Conservation (phyloP, 2,888 invertebrate species). For the Stenodema calcarata region DNA sequence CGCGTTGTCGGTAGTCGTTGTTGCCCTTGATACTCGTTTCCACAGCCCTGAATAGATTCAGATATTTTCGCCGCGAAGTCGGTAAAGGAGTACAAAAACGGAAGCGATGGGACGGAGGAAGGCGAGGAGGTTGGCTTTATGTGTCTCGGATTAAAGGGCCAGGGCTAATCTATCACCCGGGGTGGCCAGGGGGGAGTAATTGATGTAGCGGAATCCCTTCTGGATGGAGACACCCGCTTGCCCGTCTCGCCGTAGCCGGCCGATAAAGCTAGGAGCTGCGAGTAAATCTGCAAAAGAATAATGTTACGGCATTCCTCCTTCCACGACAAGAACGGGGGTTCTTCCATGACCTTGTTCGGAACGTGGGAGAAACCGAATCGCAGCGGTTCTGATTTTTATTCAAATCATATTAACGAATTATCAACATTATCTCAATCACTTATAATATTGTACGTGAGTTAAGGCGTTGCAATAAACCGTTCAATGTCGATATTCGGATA, state of each 20-base stretch:
- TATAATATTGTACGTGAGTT: too few species aligned
- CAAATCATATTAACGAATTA: too few species aligned
- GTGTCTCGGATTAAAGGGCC: slow-evolving; percentile 36
- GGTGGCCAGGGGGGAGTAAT: slow-evolving; percentile 15
- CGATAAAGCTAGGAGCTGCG: neutral
- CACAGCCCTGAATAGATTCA: too few species aligned
- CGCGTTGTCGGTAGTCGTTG: too few species aligned
- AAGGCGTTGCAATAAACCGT: too few species aligned
- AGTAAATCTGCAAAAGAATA: slow-evolving; percentile 11
- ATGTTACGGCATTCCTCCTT: neutral
- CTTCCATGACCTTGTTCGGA: too few species aligned
- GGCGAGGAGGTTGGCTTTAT: slow-evolving; percentile 5
- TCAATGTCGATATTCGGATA: too few species aligned
- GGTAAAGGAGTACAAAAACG: neutral
- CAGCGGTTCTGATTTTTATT: too few species aligned
- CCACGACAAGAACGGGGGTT: too few species aligned
- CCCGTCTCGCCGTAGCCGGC: neutral
- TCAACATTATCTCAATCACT: too few species aligned
- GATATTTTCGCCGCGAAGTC: neutral
- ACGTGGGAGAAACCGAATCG: too few species aligned
- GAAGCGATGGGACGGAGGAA: neutral
- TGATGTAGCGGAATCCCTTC: slow-evolving; percentile 44
- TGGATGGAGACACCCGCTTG: slow-evolving; percentile 18
- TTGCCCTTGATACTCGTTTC: too few species aligned
- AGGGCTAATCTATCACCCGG: slow-evolving; percentile 33